These are phyloP conservation scores for Xenopus tropicalis DNA, from an alignment of 2,113 vertebrate species.

Conservation along the genomic window UCB_Xtro_10.0 CM004451.2:90281001-90281500, in stretches of 20 bases:
- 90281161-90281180: constrained; percentile 71
- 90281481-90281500: neutral
- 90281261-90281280: no score
- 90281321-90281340: constrained; percentile 86
- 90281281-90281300: constrained; percentile 74
- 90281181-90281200: constrained; percentile 78
- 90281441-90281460: neutral
- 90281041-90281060: no score
- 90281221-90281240: neutral
- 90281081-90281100: no score
- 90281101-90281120: no score
- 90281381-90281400: no score
- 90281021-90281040: no score
- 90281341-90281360: constrained; percentile 67
- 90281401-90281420: no score
- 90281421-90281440: neutral
- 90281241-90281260: no score
- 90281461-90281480: neutral
- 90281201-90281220: constrained; percentile 64
- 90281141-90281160: constrained; percentile 67
- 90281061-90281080: no score
- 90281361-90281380: constrained; percentile 53
- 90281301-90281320: constrained; percentile 84
- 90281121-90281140: constrained; percentile 66
- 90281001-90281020: no score